A percentile compares a stretch with the other conserved stretches of the same genome.
Evolutionary conservation across 2,888 invertebrate species (phyloP).

Genomic region (Zygogramma bicolorata): DNA sequence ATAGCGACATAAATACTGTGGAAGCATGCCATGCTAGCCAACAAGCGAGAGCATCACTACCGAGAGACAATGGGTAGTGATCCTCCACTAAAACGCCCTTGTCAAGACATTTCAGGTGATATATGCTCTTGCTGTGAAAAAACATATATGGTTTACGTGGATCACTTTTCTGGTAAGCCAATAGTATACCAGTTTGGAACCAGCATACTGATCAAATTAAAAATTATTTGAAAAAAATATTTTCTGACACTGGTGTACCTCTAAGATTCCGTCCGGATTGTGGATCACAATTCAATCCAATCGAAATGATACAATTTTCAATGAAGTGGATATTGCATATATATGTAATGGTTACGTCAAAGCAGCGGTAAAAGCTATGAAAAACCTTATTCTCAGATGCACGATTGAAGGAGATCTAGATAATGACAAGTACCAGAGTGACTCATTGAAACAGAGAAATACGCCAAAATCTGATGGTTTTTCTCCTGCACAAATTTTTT

Average conservation of each 20-base stretch:
- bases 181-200: too few species aligned
- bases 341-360: background rate
- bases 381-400: background rate
- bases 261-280: background rate
- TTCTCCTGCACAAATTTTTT: constrained; percentile 1
- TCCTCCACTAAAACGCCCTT: background rate
- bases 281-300: background rate
- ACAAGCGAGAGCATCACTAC: background rate
- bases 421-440: background rate
- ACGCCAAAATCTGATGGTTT: background rate
- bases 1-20: background rate
- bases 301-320: background rate
- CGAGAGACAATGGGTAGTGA: background rate
- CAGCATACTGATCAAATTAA: too few species aligned
- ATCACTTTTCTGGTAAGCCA: too few species aligned
- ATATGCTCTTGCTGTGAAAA: background rate
- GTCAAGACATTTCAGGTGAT: background rate
- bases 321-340: background rate
- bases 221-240: background rate
- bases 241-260: background rate
- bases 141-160: too few species aligned
- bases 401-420: background rate
- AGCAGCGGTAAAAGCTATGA: background rate
- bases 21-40: background rate
- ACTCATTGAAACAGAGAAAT: background rate